phyloP scores from a whole-genome alignment of 2,113 vertebrate species.

The Notarius lentiginosus region DNA sequence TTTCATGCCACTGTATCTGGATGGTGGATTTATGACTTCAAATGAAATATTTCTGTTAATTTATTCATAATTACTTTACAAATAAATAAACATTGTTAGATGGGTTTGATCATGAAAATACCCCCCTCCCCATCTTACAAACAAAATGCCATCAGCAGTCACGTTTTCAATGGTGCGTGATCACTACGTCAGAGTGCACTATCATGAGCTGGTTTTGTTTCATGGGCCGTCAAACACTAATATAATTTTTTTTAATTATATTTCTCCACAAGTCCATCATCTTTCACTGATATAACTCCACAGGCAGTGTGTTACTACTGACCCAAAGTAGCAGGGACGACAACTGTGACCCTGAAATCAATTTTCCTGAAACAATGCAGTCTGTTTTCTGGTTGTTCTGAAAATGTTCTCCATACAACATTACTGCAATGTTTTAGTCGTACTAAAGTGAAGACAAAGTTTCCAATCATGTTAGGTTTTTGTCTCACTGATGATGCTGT shows the following conservation, averaged over 20 bases:
- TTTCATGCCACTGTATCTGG: background rate
- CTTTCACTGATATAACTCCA: background rate
- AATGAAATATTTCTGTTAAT: background rate
- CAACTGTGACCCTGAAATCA: background rate
- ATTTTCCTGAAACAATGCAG: background rate
- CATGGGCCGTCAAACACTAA: background rate
- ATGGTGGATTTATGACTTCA: background rate
- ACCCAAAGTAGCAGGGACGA: background rate
- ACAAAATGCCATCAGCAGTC: background rate
- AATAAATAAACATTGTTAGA: slow-evolving; percentile 8
- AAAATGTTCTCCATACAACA: background rate
- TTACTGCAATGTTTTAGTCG: background rate
- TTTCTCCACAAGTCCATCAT: background rate
- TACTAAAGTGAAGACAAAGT: background rate
- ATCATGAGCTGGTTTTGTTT: background rate
- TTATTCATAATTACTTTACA: background rate
- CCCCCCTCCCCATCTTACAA: background rate
- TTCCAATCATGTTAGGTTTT: background rate
- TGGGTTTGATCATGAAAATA: background rate
- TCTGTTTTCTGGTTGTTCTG: background rate
- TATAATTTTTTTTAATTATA: background rate
- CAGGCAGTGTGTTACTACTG: background rate
- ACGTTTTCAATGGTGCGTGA: background rate
- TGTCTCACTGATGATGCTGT: background rate
- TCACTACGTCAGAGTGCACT: background rate